Percentiles rank a stretch among this genome's conserved stretches.
phyloP scores from a whole-genome alignment of 2,888 invertebrate genomes.

The Nephrocerus scutellatus region DNA sequence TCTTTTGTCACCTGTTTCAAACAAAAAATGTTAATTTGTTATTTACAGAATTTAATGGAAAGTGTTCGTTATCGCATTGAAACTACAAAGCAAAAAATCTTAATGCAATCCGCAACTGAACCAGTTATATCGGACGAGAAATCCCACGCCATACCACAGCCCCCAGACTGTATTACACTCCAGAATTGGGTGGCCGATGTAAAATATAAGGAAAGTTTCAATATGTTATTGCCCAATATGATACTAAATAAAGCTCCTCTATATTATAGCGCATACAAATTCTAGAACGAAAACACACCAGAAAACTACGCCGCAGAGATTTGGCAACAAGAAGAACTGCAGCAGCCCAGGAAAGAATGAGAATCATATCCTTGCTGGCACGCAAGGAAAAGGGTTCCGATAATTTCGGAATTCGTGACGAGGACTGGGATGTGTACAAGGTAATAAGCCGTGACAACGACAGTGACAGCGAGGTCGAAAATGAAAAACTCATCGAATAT shows the following conservation, averaged over 20 bases:
- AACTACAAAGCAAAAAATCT: slow-evolving; percentile 67
- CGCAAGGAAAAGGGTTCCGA: slow-evolving; percentile 71
- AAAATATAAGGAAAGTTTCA: slow-evolving; percentile 30
- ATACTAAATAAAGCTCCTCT: not conserved
- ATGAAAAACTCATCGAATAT: slow-evolving; percentile 76
- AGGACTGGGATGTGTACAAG: slow-evolving; percentile 96
- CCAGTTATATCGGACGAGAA: slow-evolving; percentile 45
- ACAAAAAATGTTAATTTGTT: not conserved
- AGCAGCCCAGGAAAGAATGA: slow-evolving; percentile 91
- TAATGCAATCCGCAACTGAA: too few species aligned
- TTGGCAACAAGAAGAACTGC: slow-evolving; percentile 84
- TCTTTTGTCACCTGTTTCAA: too few species aligned
- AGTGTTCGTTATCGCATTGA: slow-evolving; percentile 47
- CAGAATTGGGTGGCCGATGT: slow-evolving; percentile 39
- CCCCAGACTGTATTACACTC: slow-evolving; percentile 36
- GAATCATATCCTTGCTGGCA: slow-evolving; percentile 85
- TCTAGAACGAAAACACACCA: slow-evolving; percentile 61
- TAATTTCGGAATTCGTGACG: slow-evolving; percentile 89
- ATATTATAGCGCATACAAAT: slow-evolving; percentile 59
- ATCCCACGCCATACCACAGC: slow-evolving; percentile 31
- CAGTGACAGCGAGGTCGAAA: slow-evolving; percentile 88
- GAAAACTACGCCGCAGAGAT: slow-evolving; percentile 75
- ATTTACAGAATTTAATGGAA: slow-evolving; percentile 24
- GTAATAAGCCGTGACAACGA: slow-evolving; percentile 71
- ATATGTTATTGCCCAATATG: not conserved